Evolutionary conservation across 2,888 invertebrate species (phyloP).

Genomic region (Nymphalis urticae): DNA sequence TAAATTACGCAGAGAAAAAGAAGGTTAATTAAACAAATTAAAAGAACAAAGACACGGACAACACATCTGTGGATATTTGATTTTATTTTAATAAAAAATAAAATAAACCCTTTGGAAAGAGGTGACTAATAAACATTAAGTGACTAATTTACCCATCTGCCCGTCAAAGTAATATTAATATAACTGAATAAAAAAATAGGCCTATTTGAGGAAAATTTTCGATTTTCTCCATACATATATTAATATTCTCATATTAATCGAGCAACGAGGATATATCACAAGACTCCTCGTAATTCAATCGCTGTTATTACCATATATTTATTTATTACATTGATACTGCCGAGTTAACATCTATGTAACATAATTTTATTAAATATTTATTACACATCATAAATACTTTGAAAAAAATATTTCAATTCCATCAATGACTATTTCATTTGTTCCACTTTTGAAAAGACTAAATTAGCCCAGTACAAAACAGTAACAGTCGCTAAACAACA

Average conservation of each 20-base stretch:
- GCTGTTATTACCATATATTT: neutral
- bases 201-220: neutral
- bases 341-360: neutral
- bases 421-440: neutral
- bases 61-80: too few relatives aligned
- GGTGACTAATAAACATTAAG: too few relatives aligned
- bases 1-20: too few relatives aligned
- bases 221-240: neutral
- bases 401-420: neutral
- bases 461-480: neutral
- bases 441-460: neutral
- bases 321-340: neutral
- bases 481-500: too few relatives aligned
- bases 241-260: neutral
- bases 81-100: too few relatives aligned
- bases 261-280: constrained; percentile 4
- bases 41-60: too few relatives aligned
- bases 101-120: too few relatives aligned
- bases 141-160: too few relatives aligned
- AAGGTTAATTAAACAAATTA: too few relatives aligned
- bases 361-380: too few relatives aligned
- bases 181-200: too few relatives aligned
- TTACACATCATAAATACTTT: neutral
- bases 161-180: too few relatives aligned
- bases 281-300: constrained; percentile 4